phyloP scores from a whole-genome alignment of 2,888 invertebrate genomes.

The Ennomos quercinarius region DNA sequence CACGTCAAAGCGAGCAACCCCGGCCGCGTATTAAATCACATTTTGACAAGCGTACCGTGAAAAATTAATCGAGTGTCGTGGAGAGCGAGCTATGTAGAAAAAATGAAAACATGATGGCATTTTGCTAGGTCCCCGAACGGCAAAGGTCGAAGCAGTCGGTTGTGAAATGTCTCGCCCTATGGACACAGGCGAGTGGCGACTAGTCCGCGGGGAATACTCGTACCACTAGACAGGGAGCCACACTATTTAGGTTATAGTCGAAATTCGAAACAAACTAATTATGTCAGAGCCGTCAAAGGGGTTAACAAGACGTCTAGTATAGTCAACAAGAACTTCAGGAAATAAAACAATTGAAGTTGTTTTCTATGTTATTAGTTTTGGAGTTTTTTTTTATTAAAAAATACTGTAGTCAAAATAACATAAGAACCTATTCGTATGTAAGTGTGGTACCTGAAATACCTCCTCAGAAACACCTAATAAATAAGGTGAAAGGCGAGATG shows the following conservation, averaged over 20 bases:
- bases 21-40: constrained; percentile 76
- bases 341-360: too few relatives aligned
- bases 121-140: constrained; percentile 73
- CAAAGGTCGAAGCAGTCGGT: constrained; percentile 80
- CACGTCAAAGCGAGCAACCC: constrained; percentile 72
- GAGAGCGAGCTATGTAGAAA: constrained; percentile 70
- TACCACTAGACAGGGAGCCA: constrained; percentile 9
- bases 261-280: constrained; percentile 9
- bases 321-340: too few relatives aligned
- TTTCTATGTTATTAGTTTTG: too few relatives aligned
- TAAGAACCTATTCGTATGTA: background rate
- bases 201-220: constrained; percentile 59
- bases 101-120: constrained; percentile 81
- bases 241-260: constrained; percentile 25
- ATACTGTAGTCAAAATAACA: too few relatives aligned
- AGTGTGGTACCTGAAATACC: constrained; percentile 22
- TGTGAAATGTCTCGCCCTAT: constrained; percentile 78
- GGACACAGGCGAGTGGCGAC: constrained; percentile 54
- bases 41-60: constrained; percentile 85
- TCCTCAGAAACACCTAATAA: constrained; percentile 56
- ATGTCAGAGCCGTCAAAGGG: constrained; percentile 6
- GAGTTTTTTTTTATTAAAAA: too few relatives aligned
- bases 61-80: constrained; percentile 84
- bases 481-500: constrained; percentile 67
- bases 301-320: constrained; percentile 4